Base-by-base conservation (phyloP, 1,140 invertebrate species). In the Drosophila bocqueti region DNA sequence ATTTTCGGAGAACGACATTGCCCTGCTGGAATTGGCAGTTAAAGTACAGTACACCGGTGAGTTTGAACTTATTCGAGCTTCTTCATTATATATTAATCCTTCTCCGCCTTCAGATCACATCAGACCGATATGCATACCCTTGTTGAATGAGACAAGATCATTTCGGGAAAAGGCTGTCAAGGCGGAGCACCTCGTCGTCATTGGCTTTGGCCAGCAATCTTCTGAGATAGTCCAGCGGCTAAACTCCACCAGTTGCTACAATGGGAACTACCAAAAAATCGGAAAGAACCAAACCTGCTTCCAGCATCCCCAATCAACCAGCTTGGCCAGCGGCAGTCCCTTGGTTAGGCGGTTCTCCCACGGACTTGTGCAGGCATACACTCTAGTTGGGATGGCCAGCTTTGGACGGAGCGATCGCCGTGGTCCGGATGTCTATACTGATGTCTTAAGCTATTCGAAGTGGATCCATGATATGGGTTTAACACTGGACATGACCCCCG, bases 301-400 rank as follows among this genome's bases (percentile, higher is more conserved):
- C 18, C 8, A 1, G 34, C 52, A 55, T 24, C 34, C 34, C 4
- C 18, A 6, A 21, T 16, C 21, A 9, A 38, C 13, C 15, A 38
- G 15, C 8, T 16, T 55, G 34, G 34, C 9, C 34, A 55, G 52
- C 52, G 52, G 52, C 21, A 55, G 52, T 38, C 52, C 52, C 52
- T n/a, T 55, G 52, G 52, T 55, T 3, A 38, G 52, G 34, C 15
- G 3, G 8, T 34, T 55, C 52, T 2, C 4, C 16, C 15, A 24
- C 4, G 52, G 52, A 1, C 3, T 38, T 16, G 1, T 1, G 0
- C 7, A 9, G 18, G 34, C 11, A 3, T 16, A 38, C 34, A 55
- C 52, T 7, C 52, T 55, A 18, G 52, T 55, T 38, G 52, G 52
- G 1, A 24, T 55, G 52, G 52, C 52, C 34, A 55, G 34, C 21